Conservation (phyloP, 2,113 vertebrate genomes). For the Aleadryas rufinucha region DNA sequence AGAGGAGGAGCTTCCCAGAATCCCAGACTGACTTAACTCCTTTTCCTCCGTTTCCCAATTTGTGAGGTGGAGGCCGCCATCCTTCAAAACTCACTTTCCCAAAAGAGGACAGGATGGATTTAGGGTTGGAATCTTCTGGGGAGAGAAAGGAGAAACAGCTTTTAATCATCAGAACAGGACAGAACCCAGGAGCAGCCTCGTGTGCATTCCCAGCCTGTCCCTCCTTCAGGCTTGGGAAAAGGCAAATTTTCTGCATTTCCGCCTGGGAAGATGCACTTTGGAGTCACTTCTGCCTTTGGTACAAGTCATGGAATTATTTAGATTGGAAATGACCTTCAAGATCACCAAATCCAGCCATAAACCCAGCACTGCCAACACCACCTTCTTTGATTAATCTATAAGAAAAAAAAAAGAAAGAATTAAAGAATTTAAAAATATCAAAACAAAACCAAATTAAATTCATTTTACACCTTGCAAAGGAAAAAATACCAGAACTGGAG, state of each 20-base stretch:
- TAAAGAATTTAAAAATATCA: too few species aligned
- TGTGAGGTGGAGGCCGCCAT: rapidly evolving
- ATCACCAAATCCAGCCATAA: not conserved
- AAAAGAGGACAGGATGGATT: too few species aligned
- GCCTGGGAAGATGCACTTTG: not conserved
- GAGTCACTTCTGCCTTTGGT: not conserved
- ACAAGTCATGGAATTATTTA: rapidly evolving
- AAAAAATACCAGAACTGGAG: not conserved
- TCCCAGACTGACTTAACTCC: not conserved
- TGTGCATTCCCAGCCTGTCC: too few species aligned
- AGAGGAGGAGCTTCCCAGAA: not conserved
- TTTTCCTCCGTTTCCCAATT: not conserved
- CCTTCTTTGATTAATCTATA: too few species aligned
- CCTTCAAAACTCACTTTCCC: not conserved
- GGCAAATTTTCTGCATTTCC: not conserved
- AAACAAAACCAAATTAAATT: not conserved
- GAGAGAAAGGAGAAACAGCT: not conserved
- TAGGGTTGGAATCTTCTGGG: too few species aligned
- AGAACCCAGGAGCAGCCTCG: rapidly evolving
- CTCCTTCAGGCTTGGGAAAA: not conserved
- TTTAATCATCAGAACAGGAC: too few species aligned
- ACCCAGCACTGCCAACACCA: not conserved
- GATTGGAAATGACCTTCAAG: not conserved
- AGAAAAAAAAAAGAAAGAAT: rapidly evolving
- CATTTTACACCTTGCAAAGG: not conserved